Evolutionary conservation across 1,140 invertebrate species (phyloP), one percentile per base, ranked within the genome.

Genomic region (Vanessa tameamea): DNA sequence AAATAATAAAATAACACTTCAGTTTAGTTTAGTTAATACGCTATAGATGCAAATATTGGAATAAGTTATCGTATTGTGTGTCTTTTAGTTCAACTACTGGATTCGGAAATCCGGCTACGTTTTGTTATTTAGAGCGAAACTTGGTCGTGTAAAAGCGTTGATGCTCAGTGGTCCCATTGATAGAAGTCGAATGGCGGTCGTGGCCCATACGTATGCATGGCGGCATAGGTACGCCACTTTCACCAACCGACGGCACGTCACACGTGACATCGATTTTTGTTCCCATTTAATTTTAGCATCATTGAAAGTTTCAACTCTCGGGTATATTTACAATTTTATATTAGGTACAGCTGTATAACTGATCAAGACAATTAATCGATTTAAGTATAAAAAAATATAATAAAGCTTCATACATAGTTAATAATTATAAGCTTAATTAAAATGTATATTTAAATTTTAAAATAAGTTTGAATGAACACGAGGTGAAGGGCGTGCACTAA

Each of bases 191-290:
- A 86, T 84, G 78, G 83, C 80, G 79, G 82, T 65, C 77, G 80
- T 74, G 80, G 77, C 84, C 83, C 82, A 82, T 86, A 82, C 82
- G 78, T 80, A 80, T 83, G 82, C 80, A 78, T 72, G 76, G 65
- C 78, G 72, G 75, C 66, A 63, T 73, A 72, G 47, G 75, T 67
- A 84, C 82, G 81, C 77, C 80, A 91, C 88, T 89, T 90, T 91
- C 88, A 86, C 89, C 85, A 73, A 72, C 78, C 63, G 79, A 69
- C 57, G 72, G 82, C 82, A 78, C 82, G 83, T 88, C 86, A 84
- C 82, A 82, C 78, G 73, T 90, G 88, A 83, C 84, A 91, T 84
- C 87, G 78, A 87, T 87, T 84, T 84, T 80, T 76, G 84, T 76
- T 76, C 83, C 64, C 77, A 64, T 78, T 81, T 43, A 65, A 77